These are phyloP conservation scores for Brachyhypopomus gauderio DNA, from an alignment of 2,113 vertebrate species.

Conservation along the genomic window DNA sequence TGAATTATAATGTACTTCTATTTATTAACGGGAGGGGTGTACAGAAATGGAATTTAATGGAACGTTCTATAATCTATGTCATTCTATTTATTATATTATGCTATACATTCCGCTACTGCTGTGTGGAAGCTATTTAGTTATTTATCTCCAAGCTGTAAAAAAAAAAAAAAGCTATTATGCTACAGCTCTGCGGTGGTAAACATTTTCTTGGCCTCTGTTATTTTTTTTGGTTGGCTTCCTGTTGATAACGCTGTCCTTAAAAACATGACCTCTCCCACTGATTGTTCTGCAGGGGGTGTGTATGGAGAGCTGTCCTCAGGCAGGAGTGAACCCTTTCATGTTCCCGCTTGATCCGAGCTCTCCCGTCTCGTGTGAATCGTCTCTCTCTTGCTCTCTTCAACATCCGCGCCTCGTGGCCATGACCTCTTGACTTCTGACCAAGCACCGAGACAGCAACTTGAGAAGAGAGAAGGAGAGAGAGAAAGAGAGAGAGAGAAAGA, in stretches of 20 bases:
- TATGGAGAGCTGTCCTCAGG: conserved; percentile 52
- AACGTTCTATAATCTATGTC: too few species aligned
- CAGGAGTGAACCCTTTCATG: conserved; percentile 52
- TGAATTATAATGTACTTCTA: too few species aligned
- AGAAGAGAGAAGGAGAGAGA: conserved; percentile 38
- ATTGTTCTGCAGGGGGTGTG: conserved; percentile 44
- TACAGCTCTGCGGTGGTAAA: not conserved
- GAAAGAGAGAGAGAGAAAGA: conserved; percentile 42
- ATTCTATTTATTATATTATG: too few species aligned
- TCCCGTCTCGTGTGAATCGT: conserved; percentile 31
- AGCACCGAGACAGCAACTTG: conserved; percentile 40
- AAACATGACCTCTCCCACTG: conserved; percentile 12
- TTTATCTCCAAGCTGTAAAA: conserved; percentile 5
- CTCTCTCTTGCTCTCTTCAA: conserved; percentile 45
- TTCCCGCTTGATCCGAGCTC: conserved; percentile 49
- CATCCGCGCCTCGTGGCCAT: conserved; percentile 56
- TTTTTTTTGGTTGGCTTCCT: not conserved
- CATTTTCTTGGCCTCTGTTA: not conserved
- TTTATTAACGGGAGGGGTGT: too few species aligned
- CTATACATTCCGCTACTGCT: not conserved
- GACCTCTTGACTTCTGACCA: conserved; percentile 62
- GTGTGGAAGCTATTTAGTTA: not conserved
- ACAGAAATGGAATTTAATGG: too few species aligned
- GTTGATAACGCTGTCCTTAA: conserved; percentile 29
- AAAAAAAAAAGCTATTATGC: not conserved